A percentile compares a stretch with the other conserved stretches of the same genome.
These are phyloP conservation scores for Crocallis elinguaria DNA, from an alignment of 2,888 invertebrate species.

Conservation along the genomic window DNA sequence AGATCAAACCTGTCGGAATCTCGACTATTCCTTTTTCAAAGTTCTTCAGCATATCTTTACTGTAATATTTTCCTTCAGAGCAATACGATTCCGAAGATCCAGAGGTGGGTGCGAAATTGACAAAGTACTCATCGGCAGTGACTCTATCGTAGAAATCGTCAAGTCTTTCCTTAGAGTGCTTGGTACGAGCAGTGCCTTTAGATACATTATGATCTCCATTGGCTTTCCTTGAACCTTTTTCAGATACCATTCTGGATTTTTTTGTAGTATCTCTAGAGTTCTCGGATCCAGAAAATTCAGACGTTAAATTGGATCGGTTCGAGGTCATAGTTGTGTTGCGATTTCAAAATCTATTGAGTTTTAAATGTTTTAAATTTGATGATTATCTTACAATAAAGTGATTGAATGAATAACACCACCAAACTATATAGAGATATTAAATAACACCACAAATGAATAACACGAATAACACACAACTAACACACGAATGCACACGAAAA, in stretches of 20 bases:
- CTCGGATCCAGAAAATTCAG: conserved; percentile 13
- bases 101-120: conserved; percentile 57
- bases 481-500: no score
- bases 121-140: conserved; percentile 53
- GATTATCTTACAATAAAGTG: no score
- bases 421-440: no score
- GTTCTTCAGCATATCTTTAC: conserved; percentile 56
- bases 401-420: no score
- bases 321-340: no score
- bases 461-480: no score
- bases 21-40: conserved; percentile 62
- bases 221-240: conserved; percentile 35
- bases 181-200: conserved; percentile 56
- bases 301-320: not conserved
- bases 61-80: conserved; percentile 58
- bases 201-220: conserved; percentile 46
- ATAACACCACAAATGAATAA: no score
- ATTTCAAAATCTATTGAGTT: no score
- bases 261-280: not conserved
- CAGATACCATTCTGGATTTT: conserved; percentile 7
- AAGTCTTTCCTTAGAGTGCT: conserved; percentile 52
- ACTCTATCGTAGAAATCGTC: conserved; percentile 46
- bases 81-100: conserved; percentile 58
- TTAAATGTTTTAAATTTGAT: no score
- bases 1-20: conserved; percentile 44